Conservation (phyloP, 2,113 vertebrate genomes). For the Galemys pyrenaicus region DNA sequence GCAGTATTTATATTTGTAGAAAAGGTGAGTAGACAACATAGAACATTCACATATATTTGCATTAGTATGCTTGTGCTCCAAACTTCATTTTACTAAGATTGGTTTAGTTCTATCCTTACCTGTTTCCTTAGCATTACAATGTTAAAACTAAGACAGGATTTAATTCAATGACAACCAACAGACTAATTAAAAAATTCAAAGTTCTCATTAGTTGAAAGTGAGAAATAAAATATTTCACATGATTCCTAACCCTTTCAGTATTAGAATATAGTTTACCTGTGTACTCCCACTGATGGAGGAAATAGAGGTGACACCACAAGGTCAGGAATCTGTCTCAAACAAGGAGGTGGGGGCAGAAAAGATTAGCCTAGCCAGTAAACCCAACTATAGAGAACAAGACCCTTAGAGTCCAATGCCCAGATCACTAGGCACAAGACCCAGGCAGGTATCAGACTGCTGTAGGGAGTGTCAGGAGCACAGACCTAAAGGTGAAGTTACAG, state of each 20-base stretch:
- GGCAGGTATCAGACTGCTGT: no score
- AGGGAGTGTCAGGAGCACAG: no score
- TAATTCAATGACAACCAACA: slow-evolving; percentile 6
- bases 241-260: slow-evolving; percentile 1
- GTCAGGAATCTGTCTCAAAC: no score
- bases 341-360: no score
- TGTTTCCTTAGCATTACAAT: neutral
- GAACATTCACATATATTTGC: neutral
- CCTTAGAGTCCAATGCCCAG: no score
- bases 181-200: neutral
- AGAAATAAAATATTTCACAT: neutral
- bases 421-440: no score
- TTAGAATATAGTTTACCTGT: neutral
- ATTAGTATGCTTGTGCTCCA: no score
- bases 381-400: no score
- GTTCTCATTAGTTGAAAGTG: neutral
- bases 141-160: neutral
- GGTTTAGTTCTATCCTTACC: neutral
- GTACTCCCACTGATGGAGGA: neutral
- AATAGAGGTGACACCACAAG: no score
- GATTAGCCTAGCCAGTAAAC: no score
- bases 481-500: no score
- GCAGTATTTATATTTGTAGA: neutral
- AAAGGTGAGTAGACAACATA: neutral
- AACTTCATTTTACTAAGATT: neutral